phyloP scores from a whole-genome alignment of 2,113 vertebrate species.

The Chloroceryle aenea region DNA sequence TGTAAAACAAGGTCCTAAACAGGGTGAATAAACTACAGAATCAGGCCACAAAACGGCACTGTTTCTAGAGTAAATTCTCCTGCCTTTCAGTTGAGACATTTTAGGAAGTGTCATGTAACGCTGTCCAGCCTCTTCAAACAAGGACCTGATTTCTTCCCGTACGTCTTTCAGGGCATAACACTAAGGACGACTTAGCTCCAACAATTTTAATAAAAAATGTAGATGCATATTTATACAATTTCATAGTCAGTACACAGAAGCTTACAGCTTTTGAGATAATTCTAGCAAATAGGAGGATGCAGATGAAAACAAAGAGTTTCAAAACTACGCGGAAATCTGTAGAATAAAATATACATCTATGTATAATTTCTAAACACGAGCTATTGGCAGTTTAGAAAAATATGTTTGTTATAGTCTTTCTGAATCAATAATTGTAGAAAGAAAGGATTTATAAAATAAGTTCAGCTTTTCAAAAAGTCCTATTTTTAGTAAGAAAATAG shows the following conservation, averaged over 20 bases:
- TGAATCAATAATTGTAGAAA: not conserved
- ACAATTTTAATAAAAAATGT: not conserved
- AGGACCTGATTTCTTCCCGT: not conserved
- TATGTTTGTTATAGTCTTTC: slow-evolving; percentile 44
- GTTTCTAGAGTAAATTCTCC: not conserved
- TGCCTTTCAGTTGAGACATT: not conserved
- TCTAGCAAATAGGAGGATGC: not conserved
- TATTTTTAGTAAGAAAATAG: slow-evolving; percentile 3
- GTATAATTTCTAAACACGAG: slow-evolving; percentile 60
- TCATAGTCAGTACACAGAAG: slow-evolving; percentile 5
- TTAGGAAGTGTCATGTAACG: not conserved
- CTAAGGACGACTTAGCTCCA: not conserved
- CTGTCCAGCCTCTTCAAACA: not conserved
- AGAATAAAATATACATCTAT: slow-evolving; percentile 73
- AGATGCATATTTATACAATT: not conserved
- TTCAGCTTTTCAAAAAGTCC: slow-evolving; percentile 3
- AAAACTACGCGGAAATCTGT: slow-evolving; percentile 47
- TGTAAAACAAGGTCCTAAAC: not conserved
- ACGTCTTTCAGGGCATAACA: not conserved
- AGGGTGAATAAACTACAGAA: not conserved
- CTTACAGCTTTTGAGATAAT: not conserved
- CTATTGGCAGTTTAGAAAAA: slow-evolving; percentile 58
- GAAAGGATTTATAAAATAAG: not conserved
- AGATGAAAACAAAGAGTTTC: slow-evolving; percentile 27
- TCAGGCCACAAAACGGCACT: not conserved